Conservation (phyloP, 2,888 invertebrate genomes). For the Morpho helenor region DNA sequence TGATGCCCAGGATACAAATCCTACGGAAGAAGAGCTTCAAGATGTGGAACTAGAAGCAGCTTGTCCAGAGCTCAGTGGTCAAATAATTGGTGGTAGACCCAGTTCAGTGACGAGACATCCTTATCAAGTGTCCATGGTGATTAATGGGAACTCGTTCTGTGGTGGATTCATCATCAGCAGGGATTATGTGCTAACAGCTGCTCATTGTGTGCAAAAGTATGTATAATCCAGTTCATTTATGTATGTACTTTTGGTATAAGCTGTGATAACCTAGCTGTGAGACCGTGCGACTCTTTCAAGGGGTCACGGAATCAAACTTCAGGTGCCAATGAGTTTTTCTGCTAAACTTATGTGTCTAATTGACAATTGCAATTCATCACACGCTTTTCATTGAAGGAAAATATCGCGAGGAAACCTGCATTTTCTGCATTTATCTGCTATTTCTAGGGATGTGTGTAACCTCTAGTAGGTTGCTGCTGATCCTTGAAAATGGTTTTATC, state of each 20-base stretch:
- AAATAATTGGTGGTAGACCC: slow-evolving; percentile 66
- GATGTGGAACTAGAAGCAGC: slow-evolving; percentile 52
- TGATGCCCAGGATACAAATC: slow-evolving; percentile 35
- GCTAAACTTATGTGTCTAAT: too few relatives aligned
- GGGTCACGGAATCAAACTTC: too few relatives aligned
- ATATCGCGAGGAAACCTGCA: too few relatives aligned
- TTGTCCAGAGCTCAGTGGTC: slow-evolving; percentile 66
- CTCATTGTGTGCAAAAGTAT: slow-evolving; percentile 72
- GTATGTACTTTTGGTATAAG: neutral
- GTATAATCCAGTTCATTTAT: slow-evolving; percentile 28
- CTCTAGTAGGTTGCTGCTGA: too few relatives aligned
- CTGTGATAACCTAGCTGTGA: too few relatives aligned
- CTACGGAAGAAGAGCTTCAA: slow-evolving; percentile 40
- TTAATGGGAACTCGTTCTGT: slow-evolving; percentile 70
- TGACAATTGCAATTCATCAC: too few relatives aligned
- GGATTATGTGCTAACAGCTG: slow-evolving; percentile 64
- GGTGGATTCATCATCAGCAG: slow-evolving; percentile 69
- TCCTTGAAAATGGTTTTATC: too few relatives aligned
- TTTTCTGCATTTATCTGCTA: too few relatives aligned
- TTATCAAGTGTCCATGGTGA: slow-evolving; percentile 62
- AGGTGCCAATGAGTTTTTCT: too few relatives aligned
- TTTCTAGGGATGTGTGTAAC: too few relatives aligned
- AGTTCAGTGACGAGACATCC: slow-evolving; percentile 65
- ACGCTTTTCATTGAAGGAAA: too few relatives aligned
- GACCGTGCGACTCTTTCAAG: too few relatives aligned